These are phyloP conservation scores for Lysandra coridon DNA, from an alignment of 2,888 invertebrate species.

Conservation along the genomic window DNA sequence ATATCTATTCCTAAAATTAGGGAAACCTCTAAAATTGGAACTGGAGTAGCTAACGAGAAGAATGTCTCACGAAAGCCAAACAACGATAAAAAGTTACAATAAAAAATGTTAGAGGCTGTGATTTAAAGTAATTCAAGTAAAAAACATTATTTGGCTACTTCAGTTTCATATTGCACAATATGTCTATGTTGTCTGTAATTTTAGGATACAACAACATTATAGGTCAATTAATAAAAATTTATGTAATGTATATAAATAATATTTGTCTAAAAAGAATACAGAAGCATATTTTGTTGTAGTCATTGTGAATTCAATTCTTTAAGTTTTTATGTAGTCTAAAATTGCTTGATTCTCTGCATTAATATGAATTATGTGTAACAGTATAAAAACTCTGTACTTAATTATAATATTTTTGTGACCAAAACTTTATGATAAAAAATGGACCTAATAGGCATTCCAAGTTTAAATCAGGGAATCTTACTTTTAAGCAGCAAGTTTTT, in stretches of 20 bases:
- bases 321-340: neutral
- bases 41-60: neutral
- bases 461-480: neutral
- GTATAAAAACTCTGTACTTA: neutral
- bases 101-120: no score
- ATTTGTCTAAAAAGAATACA: constrained; percentile 8
- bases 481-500: neutral
- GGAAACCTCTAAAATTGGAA: neutral
- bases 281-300: neutral
- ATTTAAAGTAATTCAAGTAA: neutral
- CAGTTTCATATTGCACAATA: neutral
- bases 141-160: neutral
- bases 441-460: neutral
- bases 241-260: no score
- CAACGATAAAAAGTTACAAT: neutral
- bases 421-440: neutral
- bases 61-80: neutral
- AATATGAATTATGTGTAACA: neutral
- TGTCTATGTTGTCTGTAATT: constrained; percentile 18
- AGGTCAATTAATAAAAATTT: constrained; percentile 21
- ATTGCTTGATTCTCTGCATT: neutral
- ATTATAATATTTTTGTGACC: neutral
- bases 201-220: constrained; percentile 17
- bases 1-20: constrained; percentile 21
- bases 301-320: neutral